These are phyloP conservation scores for Callithrix jacchus DNA, from an alignment of 2,113 vertebrate species.

Conservation along the genomic window DNA sequence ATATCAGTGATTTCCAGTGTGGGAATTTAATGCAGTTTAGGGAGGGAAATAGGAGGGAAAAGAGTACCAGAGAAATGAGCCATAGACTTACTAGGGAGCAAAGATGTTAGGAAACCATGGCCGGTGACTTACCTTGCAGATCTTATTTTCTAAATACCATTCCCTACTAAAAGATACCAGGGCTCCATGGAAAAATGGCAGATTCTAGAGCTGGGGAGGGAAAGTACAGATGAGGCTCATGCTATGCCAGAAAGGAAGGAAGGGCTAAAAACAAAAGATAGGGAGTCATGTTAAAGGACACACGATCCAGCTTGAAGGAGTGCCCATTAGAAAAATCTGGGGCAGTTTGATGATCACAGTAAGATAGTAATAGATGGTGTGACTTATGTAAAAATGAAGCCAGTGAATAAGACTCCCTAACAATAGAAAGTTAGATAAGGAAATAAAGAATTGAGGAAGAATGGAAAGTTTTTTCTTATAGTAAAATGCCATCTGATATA, in stretches of 20 bases:
- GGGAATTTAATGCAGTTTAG: conserved; percentile 14
- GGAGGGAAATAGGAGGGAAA: not conserved
- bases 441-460: not conserved
- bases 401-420: not conserved
- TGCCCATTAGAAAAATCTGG: not conserved
- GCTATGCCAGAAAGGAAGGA: not conserved
- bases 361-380: not conserved
- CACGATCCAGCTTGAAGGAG: not conserved
- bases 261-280: not conserved
- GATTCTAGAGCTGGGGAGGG: not conserved
- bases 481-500: not conserved
- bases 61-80: not conserved
- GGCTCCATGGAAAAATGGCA: not conserved
- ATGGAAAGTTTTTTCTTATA: not conserved
- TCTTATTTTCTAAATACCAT: conserved; percentile 3
- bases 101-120: not conserved
- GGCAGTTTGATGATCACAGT: not conserved
- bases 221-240: not conserved
- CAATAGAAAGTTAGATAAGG: not conserved
- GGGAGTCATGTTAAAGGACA: not conserved
- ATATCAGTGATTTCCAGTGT: not conserved
- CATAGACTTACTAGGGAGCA: not conserved
- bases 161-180: not conserved
- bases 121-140: not conserved
- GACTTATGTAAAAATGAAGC: not conserved